Evolutionary conservation across 2,888 invertebrate species (phyloP), one percentile per base, ranked within the genome.

Genomic region (Tanytarsus gracilentus): DNA sequence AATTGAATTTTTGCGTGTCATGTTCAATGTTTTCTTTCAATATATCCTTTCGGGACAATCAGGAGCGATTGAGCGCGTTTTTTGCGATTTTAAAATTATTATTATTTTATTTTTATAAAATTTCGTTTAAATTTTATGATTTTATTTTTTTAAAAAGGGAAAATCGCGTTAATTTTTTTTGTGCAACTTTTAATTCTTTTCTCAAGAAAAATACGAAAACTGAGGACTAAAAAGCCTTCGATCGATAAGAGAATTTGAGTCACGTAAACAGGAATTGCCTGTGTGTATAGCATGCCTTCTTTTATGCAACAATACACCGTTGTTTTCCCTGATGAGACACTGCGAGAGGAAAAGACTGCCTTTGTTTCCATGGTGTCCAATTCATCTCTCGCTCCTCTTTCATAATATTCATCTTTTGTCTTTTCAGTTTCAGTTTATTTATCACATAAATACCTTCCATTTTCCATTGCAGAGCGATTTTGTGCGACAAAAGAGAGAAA

Each of bases 361-460:
- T 44, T 4, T 58, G 60, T 60, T 59, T 49, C 48, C 14, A 58
- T 60, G 60, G 60, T 60, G 60, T 60, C 60, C 60, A 60, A 60
- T 60, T 36, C 33, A 30, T 26, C 33, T 48, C 21, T 29, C 21
- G 27, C 30, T 26, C 23, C 23, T 16, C 6, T 21, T 26, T 36
- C 8, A n/a, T 40, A 40, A 60, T 49, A 30, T 49, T 27, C n/a
- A 16, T 16, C 8, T 30, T n/a, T 59, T 58, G 16, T 58, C 27
- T 59, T 30, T 25, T 25, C 40, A 27, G 26, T 58, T 39, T 23
- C 21, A 25, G 60, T 30, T 48, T 60, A 40, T 60, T 39, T 55
- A 55, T 55, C 36, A 36, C 23, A 25, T 44, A 29, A 48, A 60
- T 60, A 36, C 50, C 60, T 60, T 30, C 48, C 48, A 58, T 44